A percentile compares a stretch with the other conserved stretches of the same genome.
phyloP scores from a whole-genome alignment of 2,113 vertebrate species.

The Brienomyrus brachyistius region DNA sequence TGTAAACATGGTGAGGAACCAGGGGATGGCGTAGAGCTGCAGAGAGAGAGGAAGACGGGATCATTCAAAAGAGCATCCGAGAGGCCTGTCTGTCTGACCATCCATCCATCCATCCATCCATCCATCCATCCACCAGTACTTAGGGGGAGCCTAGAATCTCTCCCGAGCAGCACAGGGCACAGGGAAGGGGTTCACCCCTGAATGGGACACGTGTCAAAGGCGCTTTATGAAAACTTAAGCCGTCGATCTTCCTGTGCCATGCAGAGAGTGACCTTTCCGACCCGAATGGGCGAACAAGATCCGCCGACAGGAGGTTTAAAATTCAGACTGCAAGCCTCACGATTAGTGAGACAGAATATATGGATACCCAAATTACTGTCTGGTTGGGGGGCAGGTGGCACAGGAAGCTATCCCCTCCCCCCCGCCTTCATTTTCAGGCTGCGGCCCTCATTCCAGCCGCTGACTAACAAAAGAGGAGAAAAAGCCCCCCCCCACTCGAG shows the following conservation, averaged over 20 bases:
- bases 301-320: background rate
- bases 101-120: background rate
- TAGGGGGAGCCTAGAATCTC: background rate
- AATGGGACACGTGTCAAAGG: background rate
- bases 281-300: background rate
- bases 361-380: background rate
- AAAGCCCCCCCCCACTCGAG: background rate
- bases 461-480: background rate
- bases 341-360: background rate
- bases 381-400: background rate
- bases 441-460: background rate
- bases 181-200: background rate
- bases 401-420: no score
- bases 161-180: background rate
- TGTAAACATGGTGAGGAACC: conserved; percentile 99
- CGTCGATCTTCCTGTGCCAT: background rate
- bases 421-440: background rate
- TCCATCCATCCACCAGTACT: background rate
- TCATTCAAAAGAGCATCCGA: background rate
- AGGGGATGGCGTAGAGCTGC: conserved; percentile 95
- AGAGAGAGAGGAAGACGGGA: conserved; percentile 18
- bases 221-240: background rate
- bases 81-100: background rate
- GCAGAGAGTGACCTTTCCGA: background rate
- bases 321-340: background rate